Conservation (phyloP, 2,113 vertebrate genomes). For the Candoia aspera region DNA sequence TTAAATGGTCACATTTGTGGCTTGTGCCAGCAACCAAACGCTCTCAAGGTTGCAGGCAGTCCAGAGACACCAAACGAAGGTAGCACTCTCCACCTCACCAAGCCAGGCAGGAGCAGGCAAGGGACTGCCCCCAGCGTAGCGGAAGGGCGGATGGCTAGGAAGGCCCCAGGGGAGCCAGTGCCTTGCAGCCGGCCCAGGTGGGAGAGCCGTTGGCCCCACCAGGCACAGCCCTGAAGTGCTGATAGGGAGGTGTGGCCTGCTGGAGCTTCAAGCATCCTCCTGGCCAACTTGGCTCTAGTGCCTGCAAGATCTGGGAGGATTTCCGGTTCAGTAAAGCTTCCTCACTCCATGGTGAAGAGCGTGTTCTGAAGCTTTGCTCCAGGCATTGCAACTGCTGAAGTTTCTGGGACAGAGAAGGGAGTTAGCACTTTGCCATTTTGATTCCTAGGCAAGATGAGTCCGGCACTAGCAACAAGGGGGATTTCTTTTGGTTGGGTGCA, state of each 20-base stretch:
- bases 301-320: not conserved
- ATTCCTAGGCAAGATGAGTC: too few relatives aligned
- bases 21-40: not conserved
- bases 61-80: not conserved
- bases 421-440: too few relatives aligned
- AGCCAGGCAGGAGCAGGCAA: not conserved
- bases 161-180: not conserved
- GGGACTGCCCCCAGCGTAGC: not conserved
- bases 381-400: not conserved
- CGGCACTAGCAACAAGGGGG: too few relatives aligned
- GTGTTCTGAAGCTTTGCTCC: not conserved
- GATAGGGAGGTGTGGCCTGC: not conserved
- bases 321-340: not conserved
- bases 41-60: not conserved
- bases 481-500: too few relatives aligned
- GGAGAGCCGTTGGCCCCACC: not conserved
- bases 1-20: not conserved
- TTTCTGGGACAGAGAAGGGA: not conserved
- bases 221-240: not conserved
- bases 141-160: not conserved
- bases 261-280: not conserved
- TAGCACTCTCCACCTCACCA: not conserved
- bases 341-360: not conserved
- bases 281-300: not conserved
- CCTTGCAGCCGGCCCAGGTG: not conserved